Evolutionary conservation across 2,888 invertebrate genomes (phyloP), one percentile per base, ranked within the genome.

Genomic region (Platerodrilus igneus): DNA sequence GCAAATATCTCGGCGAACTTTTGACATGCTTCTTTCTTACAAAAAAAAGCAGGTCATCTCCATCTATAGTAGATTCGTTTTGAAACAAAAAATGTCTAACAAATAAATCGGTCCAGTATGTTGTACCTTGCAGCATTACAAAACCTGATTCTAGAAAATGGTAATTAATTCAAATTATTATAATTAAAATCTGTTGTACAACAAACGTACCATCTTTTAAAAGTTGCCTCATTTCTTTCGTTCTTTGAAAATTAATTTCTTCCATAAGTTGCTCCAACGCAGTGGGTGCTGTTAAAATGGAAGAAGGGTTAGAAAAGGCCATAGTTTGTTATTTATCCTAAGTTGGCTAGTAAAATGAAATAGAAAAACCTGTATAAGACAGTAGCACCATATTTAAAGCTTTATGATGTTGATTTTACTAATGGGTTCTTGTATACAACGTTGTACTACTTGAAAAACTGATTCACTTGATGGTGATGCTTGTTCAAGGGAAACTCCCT

Each of bases 41-140:
- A 68, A 95, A 95, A 71, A 96, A 96, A 49, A 96, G 71, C 58
- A 96, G 76, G 70, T 95, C 95, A 71, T 96, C 95, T 56, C 89
- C 85, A 69, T 92, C 91, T 57, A 90, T 91, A 48, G 86, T 83
- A 47, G 83, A 81, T 64, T 89, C 90, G 50, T 86, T 83, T 74
- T 89, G 89, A 64, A 92, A 92, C 34, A 94, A 74, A 68, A 95
- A 95, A 73, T 94, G 91, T 8, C 91, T 78, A 50, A 92, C 90
- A 70, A 95, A 95, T 53, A 95, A 75, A 68, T 92, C 91, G 34
- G 92, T 94, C 94, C 95, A 95, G 64, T 94, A 94, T 2, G 90
- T 90, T 42, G 89, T 90, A 21, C 91, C 90, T 70, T 91, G 89
- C 9, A 92, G 78, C 68, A 94, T 82, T 50, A 93, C 92, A 72